Evolutionary conservation across 2,797 vertebrate species (phyloP).

Genomic region (Danio aesculapii): DNA sequence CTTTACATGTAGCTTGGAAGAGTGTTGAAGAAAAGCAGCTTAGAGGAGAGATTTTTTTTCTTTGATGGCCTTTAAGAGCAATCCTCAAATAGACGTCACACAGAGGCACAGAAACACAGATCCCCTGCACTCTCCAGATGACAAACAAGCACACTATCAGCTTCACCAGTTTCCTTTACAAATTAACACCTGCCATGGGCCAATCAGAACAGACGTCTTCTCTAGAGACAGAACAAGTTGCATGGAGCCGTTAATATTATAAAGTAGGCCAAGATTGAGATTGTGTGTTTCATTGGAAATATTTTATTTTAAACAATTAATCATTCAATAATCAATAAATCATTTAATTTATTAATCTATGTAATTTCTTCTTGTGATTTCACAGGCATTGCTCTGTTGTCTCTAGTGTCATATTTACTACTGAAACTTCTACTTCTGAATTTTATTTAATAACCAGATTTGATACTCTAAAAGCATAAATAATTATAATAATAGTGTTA

Average conservation of each 20-base stretch:
- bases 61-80: slow-evolving; percentile 34
- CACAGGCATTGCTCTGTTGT: no score
- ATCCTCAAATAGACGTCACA: slow-evolving; percentile 3
- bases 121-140: background rate
- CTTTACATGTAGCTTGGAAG: slow-evolving; percentile 27
- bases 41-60: slow-evolving; percentile 23
- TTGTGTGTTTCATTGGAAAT: no score
- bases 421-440: no score
- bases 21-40: slow-evolving; percentile 27
- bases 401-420: no score
- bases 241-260: background rate
- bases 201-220: background rate
- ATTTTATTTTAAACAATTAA: no score
- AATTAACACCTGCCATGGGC: background rate
- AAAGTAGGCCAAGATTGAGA: no score
- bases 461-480: no score
- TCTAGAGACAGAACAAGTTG: background rate
- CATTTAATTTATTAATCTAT: no score
- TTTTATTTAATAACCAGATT: no score
- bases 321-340: no score
- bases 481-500: no score
- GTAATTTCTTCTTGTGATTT: no score
- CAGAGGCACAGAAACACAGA: background rate
- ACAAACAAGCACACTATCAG: slow-evolving; percentile 7
- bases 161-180: background rate